Evolutionary conservation across 2,113 vertebrate genomes (phyloP), one percentile per base, ranked within the genome.

Genomic region (Alethe diademata): DNA sequence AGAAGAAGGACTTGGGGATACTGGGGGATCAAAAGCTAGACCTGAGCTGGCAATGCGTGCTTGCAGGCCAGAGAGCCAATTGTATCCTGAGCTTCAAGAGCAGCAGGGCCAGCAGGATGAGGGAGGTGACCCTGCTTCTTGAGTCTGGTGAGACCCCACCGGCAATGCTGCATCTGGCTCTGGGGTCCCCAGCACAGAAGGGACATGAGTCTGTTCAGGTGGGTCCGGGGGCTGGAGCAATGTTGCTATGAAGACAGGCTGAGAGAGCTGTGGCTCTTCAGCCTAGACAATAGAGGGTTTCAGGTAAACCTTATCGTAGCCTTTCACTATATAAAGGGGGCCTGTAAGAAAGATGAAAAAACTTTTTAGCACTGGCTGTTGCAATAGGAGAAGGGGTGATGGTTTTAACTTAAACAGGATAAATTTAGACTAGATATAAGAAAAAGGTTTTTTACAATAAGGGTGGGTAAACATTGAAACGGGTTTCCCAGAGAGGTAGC

Each of bases 321-420:
- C 20, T 69, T 26, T 54, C 47, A 54, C 62, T 54, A 15, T 4
- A 15, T 69, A 28, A 54, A 48, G 25, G 35, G 20, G 13, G 54
- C 6, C 47, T 31, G 9, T 26, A 54, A 23, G 29, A 53, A 69
- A 47, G 61, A 67, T 23, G 19, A 60, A 67, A 16, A 67, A 35
- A 82, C 6, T 13, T 61, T 54, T 35, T 42, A 40, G 5, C 17
- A 47, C 0, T 0, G 11, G 9, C 20, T 7, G 2, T 28, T 62
- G 14, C 12, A 48, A 35, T 2, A 56, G 62, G 48, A 48, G 2
- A 19, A 54, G 3, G 9, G 8, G 11, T 33, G 33, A 54, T 35
- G 14, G 11, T 47, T 54, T 35, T 69, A 54, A 61, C 8, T 5
- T 47, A 48, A 36, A 62, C 14, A 48, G 18, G 5, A 18, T 19